Percentiles rank a stretch among this genome's conserved stretches.
Conservation (phyloP, 2,888 invertebrate genomes). For the Hirtodrosophila cameraria region DNA sequence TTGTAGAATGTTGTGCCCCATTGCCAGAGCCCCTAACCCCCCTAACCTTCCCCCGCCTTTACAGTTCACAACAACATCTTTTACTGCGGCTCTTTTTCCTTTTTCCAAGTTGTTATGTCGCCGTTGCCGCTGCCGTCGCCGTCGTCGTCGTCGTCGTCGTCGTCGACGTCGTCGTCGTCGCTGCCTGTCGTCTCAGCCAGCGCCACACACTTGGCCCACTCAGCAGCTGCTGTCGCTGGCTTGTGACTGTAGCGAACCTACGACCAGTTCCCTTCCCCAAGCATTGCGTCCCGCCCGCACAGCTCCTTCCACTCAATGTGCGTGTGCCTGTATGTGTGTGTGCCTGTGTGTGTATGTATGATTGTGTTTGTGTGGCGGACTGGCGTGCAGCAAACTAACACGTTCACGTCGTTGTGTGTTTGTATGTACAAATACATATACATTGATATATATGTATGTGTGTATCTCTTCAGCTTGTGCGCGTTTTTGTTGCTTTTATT, state of each 20-base stretch:
- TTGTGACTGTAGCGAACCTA: conserved; percentile 68
- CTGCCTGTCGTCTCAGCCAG: conserved; percentile 26
- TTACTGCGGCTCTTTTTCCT: conserved; percentile 63
- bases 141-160: conserved; percentile 7
- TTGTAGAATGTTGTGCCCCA: conserved; percentile 55
- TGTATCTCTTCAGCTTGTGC: conserved; percentile 72
- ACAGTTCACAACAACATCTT: conserved; percentile 24
- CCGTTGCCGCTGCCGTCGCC: conserved; percentile 32
- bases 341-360: conserved; percentile 11
- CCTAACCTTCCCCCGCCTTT: background rate
- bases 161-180: conserved; percentile 6
- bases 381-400: conserved; percentile 67
- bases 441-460: conserved; percentile 8
- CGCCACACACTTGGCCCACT: conserved; percentile 59
- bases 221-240: conserved; percentile 52
- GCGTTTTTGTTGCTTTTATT: conserved; percentile 76
- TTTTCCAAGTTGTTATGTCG: conserved; percentile 64
- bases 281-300: conserved; percentile 49
- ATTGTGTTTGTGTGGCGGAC: conserved; percentile 49
- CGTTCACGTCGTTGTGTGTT: conserved; percentile 39
- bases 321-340: conserved; percentile 18
- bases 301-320: conserved; percentile 23
- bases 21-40: conserved; percentile 12
- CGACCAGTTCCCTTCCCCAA: conserved; percentile 68
- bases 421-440: conserved; percentile 2